A percentile compares a stretch with the other conserved stretches of the same genome.
Evolutionary conservation across 2,113 vertebrate genomes (phyloP).

Genomic region (Porphyrio hochstetteri): DNA sequence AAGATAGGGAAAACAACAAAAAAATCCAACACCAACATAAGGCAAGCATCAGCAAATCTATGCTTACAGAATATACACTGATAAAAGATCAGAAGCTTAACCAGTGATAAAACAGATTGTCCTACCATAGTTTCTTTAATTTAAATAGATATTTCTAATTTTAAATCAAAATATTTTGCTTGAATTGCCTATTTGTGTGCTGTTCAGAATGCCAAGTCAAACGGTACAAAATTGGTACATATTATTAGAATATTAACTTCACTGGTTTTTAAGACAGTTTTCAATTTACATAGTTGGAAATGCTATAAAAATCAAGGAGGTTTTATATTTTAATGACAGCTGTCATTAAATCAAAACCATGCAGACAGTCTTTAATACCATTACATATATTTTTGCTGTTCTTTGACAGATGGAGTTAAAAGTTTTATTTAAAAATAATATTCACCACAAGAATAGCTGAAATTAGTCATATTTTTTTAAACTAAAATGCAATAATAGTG

Average conservation of each 20-base stretch:
- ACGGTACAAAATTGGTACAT: neutral
- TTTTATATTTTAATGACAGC: neutral
- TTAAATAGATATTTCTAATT: neutral
- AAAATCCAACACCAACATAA: fast-evolving
- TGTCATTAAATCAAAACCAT: neutral
- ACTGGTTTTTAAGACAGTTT: neutral
- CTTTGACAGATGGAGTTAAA: neutral
- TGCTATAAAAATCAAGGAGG: neutral
- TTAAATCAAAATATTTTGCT: neutral
- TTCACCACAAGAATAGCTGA: neutral
- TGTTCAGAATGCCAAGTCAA: neutral
- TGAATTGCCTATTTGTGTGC: neutral
- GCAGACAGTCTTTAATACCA: neutral
- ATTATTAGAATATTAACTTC: neutral
- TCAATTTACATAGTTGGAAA: neutral
- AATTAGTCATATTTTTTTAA: neutral
- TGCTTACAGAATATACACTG: neutral
- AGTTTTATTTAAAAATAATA: neutral
- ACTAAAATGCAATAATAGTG: neutral
- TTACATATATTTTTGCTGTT: neutral
- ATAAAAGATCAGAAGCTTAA: neutral
- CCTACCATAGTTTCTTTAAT: neutral
- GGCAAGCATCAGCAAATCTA: neutral
- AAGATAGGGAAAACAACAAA: neutral
- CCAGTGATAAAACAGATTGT: neutral